Evolutionary conservation across 2,888 invertebrate genomes (phyloP).

Genomic region (Lochmaea capreae): DNA sequence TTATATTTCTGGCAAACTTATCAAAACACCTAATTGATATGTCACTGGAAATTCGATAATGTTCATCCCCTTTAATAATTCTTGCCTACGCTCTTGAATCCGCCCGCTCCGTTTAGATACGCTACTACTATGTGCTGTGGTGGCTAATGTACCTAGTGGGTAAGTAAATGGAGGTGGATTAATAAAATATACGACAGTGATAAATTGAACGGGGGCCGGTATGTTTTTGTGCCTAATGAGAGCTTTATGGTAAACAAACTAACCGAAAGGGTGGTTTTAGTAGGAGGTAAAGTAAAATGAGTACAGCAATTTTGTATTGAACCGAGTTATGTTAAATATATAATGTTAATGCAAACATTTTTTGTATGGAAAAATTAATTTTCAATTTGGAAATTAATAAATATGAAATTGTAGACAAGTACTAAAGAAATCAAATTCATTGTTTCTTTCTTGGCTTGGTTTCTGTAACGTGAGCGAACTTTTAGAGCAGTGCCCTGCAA

Average conservation of each 20-base stretch:
- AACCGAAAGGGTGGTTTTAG: conserved; percentile 27
- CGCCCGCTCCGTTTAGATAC: neutral
- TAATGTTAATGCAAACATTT: too few species aligned
- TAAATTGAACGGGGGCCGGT: conserved; percentile 29
- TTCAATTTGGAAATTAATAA: too few species aligned
- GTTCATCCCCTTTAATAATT: neutral
- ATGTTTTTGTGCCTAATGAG: conserved; percentile 33
- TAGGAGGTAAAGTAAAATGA: too few species aligned
- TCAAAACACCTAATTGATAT: too few species aligned
- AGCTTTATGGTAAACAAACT: conserved; percentile 33
- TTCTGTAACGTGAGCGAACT: too few species aligned
- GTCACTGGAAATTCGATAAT: neutral
- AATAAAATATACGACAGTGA: conserved; percentile 35
- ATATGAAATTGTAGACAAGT: too few species aligned
- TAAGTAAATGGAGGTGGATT: conserved; percentile 30
- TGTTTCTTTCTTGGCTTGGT: too few species aligned
- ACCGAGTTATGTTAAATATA: too few species aligned
- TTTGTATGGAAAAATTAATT: too few species aligned
- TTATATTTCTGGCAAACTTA: too few species aligned
- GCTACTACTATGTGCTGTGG: neutral
- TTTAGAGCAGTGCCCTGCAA: too few species aligned
- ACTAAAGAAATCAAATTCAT: too few species aligned
- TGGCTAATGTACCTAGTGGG: conserved; percentile 20
- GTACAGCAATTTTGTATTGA: conserved; percentile 1
- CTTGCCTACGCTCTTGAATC: neutral